Percentiles rank a stretch among this genome's conserved stretches.
phyloP scores from a whole-genome alignment of 2,888 invertebrate genomes.

The Oscheius sp. region DNA sequence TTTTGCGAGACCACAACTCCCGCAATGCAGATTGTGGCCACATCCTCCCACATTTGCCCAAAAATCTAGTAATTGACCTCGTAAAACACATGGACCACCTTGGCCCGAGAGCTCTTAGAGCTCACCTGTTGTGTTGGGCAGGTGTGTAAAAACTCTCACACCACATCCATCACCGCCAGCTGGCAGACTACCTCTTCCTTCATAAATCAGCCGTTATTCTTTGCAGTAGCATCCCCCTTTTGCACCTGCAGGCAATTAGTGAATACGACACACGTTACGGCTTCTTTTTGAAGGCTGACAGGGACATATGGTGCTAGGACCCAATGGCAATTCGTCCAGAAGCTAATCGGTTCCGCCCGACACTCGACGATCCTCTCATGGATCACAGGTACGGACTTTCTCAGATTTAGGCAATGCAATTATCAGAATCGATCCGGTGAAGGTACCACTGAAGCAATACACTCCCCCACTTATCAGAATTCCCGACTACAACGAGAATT shows the following conservation, averaged over 20 bases:
- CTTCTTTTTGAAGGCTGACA: conserved; percentile 7
- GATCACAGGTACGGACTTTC: neutral
- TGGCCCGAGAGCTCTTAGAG: neutral
- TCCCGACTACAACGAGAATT: neutral
- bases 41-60: too few relatives aligned
- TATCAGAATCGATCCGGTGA: neutral
- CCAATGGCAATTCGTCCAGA: conserved; percentile 13
- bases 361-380: conserved; percentile 12
- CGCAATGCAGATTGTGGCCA: too few relatives aligned
- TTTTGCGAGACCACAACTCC: too few relatives aligned
- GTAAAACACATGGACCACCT: conserved; percentile 14
- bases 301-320: conserved; percentile 22
- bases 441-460: neutral
- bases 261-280: neutral
- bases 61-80: neutral
- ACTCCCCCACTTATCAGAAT: neutral
- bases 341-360: conserved; percentile 21
- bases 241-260: conserved; percentile 19
- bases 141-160: conserved; percentile 30
- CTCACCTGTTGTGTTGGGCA: conserved; percentile 23
- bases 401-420: neutral
- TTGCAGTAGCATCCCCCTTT: neutral
- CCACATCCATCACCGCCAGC: conserved; percentile 29
- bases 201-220: conserved; percentile 9
- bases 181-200: neutral